Evolutionary conservation across 2,888 invertebrate species (phyloP).

Genomic region (Loripinus fragilis): DNA sequence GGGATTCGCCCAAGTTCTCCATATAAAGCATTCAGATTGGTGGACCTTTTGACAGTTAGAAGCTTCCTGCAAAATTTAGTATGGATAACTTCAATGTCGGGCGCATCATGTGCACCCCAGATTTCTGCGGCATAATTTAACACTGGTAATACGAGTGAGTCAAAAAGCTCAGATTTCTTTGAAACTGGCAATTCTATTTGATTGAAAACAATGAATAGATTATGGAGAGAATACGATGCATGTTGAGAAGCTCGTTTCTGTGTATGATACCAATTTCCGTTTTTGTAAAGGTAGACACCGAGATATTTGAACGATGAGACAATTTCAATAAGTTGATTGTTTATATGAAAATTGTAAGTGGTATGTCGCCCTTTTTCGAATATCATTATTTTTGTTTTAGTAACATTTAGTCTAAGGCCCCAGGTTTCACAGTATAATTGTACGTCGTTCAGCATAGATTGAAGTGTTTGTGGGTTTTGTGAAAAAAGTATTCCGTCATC

Average conservation of each 20-base stretch:
- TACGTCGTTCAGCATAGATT: conserved; percentile 15
- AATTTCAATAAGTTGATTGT: neutral
- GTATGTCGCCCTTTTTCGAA: too few relatives aligned
- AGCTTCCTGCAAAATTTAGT: neutral
- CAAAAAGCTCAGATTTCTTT: neutral
- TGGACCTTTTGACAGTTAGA: neutral
- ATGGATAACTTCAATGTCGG: conserved; percentile 7
- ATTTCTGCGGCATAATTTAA: conserved; percentile 22
- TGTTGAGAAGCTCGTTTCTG: conserved; percentile 21
- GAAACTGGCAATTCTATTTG: neutral
- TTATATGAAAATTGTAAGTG: neutral
- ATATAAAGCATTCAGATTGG: neutral
- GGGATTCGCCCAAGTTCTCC: neutral
- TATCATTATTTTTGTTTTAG: too few relatives aligned
- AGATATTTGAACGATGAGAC: conserved; percentile 23
- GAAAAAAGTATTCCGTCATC: too few relatives aligned
- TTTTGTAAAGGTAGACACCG: conserved; percentile 13
- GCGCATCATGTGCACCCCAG: neutral
- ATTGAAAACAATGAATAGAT: conserved; percentile 4
- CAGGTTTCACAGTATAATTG: conserved; percentile 4
- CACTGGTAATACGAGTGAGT: conserved; percentile 2
- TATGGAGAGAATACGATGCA: conserved; percentile 1
- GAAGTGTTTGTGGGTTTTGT: neutral
- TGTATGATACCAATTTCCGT: conserved; percentile 6
- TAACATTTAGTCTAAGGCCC: neutral